phyloP scores from a whole-genome alignment of 1,140 invertebrate genomes.

The Pseudomyrmex pallidus region DNA sequence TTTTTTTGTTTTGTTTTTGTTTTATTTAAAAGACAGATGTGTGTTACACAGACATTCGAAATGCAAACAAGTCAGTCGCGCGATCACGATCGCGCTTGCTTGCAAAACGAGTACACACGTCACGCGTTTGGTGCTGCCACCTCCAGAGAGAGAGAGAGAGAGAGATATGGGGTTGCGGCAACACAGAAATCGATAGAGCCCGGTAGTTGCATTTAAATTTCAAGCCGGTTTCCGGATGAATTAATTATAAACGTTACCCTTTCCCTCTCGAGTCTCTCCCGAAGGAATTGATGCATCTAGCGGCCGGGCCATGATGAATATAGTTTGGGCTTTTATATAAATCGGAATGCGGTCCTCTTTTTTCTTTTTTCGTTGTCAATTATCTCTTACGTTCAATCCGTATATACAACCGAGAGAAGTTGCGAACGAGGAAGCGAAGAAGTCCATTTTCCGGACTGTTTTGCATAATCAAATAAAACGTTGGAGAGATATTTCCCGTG shows the following conservation, averaged over 20 bases:
- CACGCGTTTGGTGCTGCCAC: constrained; percentile 50
- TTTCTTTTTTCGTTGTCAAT: constrained; percentile 14
- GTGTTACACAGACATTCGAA: neutral
- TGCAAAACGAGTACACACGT: neutral
- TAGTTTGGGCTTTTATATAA: neutral
- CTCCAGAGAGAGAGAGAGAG: constrained; percentile 9
- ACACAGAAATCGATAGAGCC: constrained; percentile 66
- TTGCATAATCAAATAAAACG: constrained; percentile 14
- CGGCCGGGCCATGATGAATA: constrained; percentile 23
- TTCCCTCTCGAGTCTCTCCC: neutral
- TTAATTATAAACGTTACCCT: constrained; percentile 63
- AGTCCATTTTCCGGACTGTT: neutral
- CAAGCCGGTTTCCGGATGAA: constrained; percentile 63
- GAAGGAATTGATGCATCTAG: constrained; percentile 32
- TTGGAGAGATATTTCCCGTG: neutral
- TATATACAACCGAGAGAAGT: neutral
- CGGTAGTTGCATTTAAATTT: constrained; percentile 69
- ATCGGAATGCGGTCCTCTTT: neutral
- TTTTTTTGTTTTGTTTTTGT: neutral
- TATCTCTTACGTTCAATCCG: neutral
- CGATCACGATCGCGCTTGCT: constrained; percentile 13
- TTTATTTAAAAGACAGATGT: constrained; percentile 5
- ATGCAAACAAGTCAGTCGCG: constrained; percentile 12
- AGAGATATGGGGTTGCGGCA: neutral
- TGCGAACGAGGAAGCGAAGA: neutral